A percentile compares a stretch with the other conserved stretches of the same genome.
These are phyloP conservation scores for Eulemur albifrons DNA, from an alignment of 2,797 vertebrate species.

Conservation along the genomic window DNA sequence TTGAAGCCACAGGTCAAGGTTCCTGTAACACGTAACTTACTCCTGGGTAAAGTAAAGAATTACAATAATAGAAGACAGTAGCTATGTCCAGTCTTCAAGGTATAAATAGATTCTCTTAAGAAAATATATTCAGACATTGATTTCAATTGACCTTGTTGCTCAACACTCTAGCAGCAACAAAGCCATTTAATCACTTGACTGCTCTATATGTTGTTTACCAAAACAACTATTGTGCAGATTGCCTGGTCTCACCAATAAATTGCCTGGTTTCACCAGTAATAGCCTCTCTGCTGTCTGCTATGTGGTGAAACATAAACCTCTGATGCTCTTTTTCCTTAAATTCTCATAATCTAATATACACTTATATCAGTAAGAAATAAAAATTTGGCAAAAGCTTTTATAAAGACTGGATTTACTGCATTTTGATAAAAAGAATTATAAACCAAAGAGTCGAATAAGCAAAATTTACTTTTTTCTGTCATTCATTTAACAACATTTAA, in stretches of 20 bases:
- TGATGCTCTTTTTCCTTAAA: not conserved
- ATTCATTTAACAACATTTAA: constrained; percentile 45
- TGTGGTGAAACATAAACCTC: not conserved
- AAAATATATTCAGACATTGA: constrained; percentile 47
- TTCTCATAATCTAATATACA: not conserved
- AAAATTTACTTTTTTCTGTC: constrained; percentile 31
- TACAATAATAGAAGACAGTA: not conserved
- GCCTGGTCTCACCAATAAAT: not conserved
- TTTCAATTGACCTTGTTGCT: constrained; percentile 38
- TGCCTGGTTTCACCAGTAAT: not conserved
- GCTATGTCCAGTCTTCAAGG: not conserved
- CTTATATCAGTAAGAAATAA: constrained; percentile 7
- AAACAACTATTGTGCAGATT: not conserved
- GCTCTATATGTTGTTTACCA: not conserved
- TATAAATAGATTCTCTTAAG: constrained; percentile 20
- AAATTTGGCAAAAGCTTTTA: not conserved
- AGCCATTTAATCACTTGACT: constrained; percentile 10
- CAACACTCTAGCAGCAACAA: not conserved
- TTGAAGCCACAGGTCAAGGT: not conserved
- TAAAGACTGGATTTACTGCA: not conserved
- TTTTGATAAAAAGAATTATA: constrained; percentile 24
- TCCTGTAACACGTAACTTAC: not conserved
- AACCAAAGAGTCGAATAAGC: not conserved
- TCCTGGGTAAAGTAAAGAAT: not conserved
- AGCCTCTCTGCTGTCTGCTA: not conserved